Evolutionary conservation across 2,888 invertebrate genomes (phyloP), one percentile per base, ranked within the genome.

Genomic region (Apamea epomidion): DNA sequence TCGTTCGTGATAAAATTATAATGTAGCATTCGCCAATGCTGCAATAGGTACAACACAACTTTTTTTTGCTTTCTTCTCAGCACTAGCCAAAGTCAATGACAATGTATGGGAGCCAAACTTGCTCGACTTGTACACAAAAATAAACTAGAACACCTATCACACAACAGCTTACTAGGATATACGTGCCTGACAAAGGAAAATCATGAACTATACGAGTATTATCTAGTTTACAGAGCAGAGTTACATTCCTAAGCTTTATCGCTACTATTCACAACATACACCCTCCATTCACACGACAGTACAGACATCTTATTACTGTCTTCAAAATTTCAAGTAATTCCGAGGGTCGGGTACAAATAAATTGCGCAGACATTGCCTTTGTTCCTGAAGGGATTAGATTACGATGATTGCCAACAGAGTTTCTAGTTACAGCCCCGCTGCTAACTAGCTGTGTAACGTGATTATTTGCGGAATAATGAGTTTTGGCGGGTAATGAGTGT

Each of bases 331-430:
- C 78, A 78, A 82, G 83, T 82, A 87, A 88, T 83, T 74, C 67
- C 60, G n/a, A 78, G 85, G 84, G 88, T 83, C 78, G 79, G 84
- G 82, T 74, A 67, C 82, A 78, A 88, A 87, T 88, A 88, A 89
- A 87, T 89, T 87, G 81, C 78, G 85, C 73, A 80, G 81, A 83
- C 76, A 77, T 69, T 69, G 78, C 83, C 88, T 88, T 88, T 85
- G 87, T 87, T 87, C 81, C 74, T 77, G 64, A 42, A 67, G 70
- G 82, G 81, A 87, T 89, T 81, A 76, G 81, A 89, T 89, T 88
- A 89, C 84, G 51, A 83, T 85, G 87, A 89, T 89, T 88, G 81
- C 83, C 74, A 81, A 82, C 86, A 62, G 64, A 77, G 84, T 80
- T 75, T 81, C 85, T 78, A 80, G 77, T 87, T 83, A 88, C 81